Base-by-base conservation (phyloP, 2,888 invertebrate genomes). In the Onthophagus sagittarius region DNA sequence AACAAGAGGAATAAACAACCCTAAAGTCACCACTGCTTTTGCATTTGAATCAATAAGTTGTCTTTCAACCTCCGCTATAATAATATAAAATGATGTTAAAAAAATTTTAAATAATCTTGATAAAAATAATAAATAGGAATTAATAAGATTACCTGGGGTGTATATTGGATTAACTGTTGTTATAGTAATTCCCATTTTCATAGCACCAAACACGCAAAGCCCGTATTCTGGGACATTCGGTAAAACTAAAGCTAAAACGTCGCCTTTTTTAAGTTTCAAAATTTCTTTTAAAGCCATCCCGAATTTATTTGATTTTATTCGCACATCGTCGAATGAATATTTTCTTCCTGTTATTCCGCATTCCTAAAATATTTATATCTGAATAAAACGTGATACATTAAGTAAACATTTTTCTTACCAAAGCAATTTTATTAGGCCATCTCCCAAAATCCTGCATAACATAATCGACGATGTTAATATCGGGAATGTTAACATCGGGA, bases 211-310 rank as follows among this genome's bases (percentile, higher is more conserved):
- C 6, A 89, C 82, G 0, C 90, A 88, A 11, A 94, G 85, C 0
- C 91, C 89, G 80, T 88, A 92, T 83, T 95, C 95, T 0, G 94
- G 94, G 31, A 91, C 80, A 82, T 95, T 95, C 0, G 94, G 93
- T 72, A 94, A 81, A 80, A 93, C 89, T 5, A 95, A 79, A 0
- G 92, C 92, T 0, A 94, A 83, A 0, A 91, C 88, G 79, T 94
- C 92, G 0, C 91, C 90, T 76, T 89, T 88, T 71, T 84, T 84
- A 11, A 94, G 82, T 73, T 91, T 91, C 70, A 93, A 87, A 81
- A 91, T 90, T 23, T 86, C 87, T 71, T 92, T 88, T 71, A 94
- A 71, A 2, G 81, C 79, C 75, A 80, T 82, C 62, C 79, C 78
- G 1, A 94, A 89, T 70, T 91, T 89, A 71, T 88, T 88, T n/a